Base-by-base conservation (phyloP, 2,113 vertebrate genomes). In the Mohoua ochrocephala region DNA sequence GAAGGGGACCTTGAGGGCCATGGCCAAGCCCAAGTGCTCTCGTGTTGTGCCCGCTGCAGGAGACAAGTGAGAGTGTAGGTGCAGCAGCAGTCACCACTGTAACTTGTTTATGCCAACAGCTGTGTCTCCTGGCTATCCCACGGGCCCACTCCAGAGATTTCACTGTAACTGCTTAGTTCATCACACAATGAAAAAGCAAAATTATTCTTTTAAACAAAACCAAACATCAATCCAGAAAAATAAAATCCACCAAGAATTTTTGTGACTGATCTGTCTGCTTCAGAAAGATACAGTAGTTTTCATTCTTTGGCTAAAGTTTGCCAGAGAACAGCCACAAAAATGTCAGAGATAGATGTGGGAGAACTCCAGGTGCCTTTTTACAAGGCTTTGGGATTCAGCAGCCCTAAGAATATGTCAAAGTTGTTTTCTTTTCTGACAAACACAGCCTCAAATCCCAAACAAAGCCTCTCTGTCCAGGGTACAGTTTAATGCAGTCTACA, bases 1-100 rank as follows among this genome's bases (percentile, higher is more conserved):
- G 98, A 99, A 99, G 85, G 99, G 99, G 71, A 99, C 99, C 96
- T 99, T 99, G 94, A 99, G 98, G 52, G 99, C 99, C 98, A 99
- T 98, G 69, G 99, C 99, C 74, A 99, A 97, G 49, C 99, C 99
- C 54, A 99, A 98, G 97, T 99, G 99, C 96, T 99, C 99, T 78
- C 99, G 97, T 1, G 99, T 99, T 41, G 99, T 99, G 71, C 99
- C 99, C 28, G 98, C 99, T 99, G 97, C 49, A 96, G 93, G 96
- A 94, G 37, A 96, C 26, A 96, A 95, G 70, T 10, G 16, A 89
- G 70, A 94, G 31, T 19, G 63, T 68, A 79, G 83, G 42, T 64
- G 57, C 80, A 75, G 70, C 14, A 91, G 76, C 44, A 79, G 61
- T 57, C 41, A 77, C 11, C 57, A 37, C 50, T 42, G 50, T 23